Base-by-base conservation (phyloP, 2,888 invertebrate species). In the Pyrrhia umbra region DNA sequence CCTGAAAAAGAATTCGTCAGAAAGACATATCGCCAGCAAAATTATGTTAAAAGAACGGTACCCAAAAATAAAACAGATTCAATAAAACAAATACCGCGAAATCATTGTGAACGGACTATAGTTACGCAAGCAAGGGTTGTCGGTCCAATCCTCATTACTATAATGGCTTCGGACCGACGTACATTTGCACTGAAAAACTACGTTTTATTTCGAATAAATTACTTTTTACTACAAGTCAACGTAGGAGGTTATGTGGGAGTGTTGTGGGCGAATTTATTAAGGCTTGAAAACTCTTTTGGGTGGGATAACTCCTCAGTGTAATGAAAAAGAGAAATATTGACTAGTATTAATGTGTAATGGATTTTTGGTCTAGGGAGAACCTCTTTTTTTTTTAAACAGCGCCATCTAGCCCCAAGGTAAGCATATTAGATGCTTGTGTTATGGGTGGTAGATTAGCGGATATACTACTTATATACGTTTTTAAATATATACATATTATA, bases 81-180 rank as follows among this genome's bases (percentile, higher is more conserved):
- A 23, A 39, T 51, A 45, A 45, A 59, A 51, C 45, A 25, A 51
- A 34, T 51, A 10, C 45, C 15, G 16, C 15, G 45, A 54, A 55
- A 43, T 49, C 16, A 54, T 49, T 34, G 18, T 47, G 21, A 21
- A 21, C 16, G 13, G 30, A 10, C 25, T 20, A 25, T 15, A 49
- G 34, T 42, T 37, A 37, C 13, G 23, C 30, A 16, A 18, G 43
- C 34, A 49, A 49, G 47, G 61, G 47, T 61, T 60, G 46, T 34
- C 10, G 18, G 47, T 37, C 39, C 49, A 13, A 34, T 52, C 20
- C 47, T 55, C 61, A 49, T 61, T 61, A 61, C 34, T 25, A 23
- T 61, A 61, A 61, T 61, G 61, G 55, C 2, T 55, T 55, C 54
- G 47, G 54, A 15, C 2, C 9, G 13, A 10, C 61, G 61, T 37